Evolutionary conservation across 2,797 vertebrate genomes (phyloP).

Genomic region (Calcarius lapponicus): DNA sequence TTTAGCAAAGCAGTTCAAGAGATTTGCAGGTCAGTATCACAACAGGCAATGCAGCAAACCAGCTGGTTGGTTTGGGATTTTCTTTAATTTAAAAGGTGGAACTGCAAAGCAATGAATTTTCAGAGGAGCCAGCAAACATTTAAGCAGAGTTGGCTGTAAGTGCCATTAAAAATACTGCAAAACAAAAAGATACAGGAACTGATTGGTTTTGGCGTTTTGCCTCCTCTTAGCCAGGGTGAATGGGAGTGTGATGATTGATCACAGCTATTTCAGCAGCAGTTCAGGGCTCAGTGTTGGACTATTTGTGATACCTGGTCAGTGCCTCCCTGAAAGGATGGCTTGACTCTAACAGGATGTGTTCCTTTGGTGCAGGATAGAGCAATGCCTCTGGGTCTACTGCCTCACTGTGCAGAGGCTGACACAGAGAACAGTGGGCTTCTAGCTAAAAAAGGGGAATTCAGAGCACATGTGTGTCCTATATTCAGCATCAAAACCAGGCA

Average conservation of each 20-base stretch:
- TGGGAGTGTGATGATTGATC: neutral
- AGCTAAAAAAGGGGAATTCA: neutral
- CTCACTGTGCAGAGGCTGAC: neutral
- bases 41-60: neutral
- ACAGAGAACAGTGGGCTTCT: neutral
- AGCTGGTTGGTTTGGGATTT: neutral
- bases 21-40: neutral
- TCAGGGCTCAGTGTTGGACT: neutral
- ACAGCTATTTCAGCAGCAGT: neutral
- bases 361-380: neutral
- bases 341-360: neutral
- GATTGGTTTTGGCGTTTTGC: neutral
- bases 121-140: neutral
- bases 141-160: neutral
- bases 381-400: neutral
- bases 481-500: neutral
- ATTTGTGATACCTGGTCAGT: neutral
- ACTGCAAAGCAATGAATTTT: neutral
- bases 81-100: neutral
- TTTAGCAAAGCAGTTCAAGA: constrained; percentile 26
- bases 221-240: neutral
- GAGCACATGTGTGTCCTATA: neutral
- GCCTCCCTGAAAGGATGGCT: neutral
- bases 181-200: neutral
- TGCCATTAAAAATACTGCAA: neutral